A percentile compares a stretch with the other conserved stretches of the same genome.
phyloP scores from a whole-genome alignment of 2,797 vertebrate genomes.

The Streptopelia turtur region DNA sequence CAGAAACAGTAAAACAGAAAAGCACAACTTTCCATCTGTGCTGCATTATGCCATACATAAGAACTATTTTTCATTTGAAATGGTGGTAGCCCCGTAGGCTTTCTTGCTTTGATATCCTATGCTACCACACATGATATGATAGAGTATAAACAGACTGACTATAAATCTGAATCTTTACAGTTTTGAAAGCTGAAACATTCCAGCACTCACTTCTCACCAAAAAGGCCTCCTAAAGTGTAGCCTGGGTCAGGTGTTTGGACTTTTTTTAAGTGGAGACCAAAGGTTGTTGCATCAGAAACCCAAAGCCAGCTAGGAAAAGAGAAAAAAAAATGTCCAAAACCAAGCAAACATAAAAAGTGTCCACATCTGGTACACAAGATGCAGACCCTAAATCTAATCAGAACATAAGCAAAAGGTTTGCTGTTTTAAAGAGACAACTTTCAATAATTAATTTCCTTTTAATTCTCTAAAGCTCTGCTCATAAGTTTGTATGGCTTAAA shows the following conservation, averaged over 20 bases:
- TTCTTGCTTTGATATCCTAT: slow-evolving; percentile 67
- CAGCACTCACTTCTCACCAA: slow-evolving; percentile 44
- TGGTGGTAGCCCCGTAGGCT: slow-evolving; percentile 43
- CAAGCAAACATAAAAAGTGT: not conserved
- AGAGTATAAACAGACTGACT: slow-evolving; percentile 55
- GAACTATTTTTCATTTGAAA: slow-evolving; percentile 75
- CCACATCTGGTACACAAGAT: not conserved
- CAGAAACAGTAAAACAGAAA: slow-evolving; percentile 70
- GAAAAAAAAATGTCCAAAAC: not conserved
- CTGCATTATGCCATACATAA: slow-evolving; percentile 69
- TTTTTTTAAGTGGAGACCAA: slow-evolving; percentile 2
- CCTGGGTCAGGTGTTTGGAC: not conserved
- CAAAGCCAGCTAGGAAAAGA: not conserved
- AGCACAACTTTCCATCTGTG: slow-evolving; percentile 76
- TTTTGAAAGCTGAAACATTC: slow-evolving; percentile 63
- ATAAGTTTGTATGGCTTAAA: not conserved
- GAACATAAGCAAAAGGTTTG: not conserved
- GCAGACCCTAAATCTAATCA: not conserved
- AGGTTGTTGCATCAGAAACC: not conserved
- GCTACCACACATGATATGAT: slow-evolving; percentile 65
- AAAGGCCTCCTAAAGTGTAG: not conserved
- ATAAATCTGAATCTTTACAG: slow-evolving; percentile 69
- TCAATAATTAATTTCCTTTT: not conserved
- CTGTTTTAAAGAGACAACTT: not conserved
- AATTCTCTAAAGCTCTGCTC: not conserved